phyloP scores from a whole-genome alignment of 2,797 vertebrate genomes.

The Phalanger gymnotis region DNA sequence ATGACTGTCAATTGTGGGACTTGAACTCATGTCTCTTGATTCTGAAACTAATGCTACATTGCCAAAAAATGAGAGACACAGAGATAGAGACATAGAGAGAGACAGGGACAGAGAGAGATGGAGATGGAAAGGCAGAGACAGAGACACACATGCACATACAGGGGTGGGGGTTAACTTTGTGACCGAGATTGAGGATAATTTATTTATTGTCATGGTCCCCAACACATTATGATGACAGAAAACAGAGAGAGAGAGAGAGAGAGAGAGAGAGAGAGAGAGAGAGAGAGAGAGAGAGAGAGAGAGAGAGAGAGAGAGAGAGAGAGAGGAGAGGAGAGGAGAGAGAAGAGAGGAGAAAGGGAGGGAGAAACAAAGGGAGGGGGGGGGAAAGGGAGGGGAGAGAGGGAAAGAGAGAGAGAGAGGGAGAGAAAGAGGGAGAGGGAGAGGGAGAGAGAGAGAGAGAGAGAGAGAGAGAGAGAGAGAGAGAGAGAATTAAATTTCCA shows the following conservation, averaged over 20 bases:
- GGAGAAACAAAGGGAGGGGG: no score
- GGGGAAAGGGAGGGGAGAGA: no score
- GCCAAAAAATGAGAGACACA: background rate
- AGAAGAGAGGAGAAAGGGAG: no score
- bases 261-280: no score
- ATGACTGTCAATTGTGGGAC: background rate
- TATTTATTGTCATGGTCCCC: background rate
- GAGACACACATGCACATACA: no score
- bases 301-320: background rate
- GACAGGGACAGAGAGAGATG: background rate
- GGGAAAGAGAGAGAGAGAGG: fast-evolving
- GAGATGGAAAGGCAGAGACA: no score
- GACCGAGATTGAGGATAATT: background rate
- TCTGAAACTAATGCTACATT: background rate
- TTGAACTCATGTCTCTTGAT: background rate
- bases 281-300: no score
- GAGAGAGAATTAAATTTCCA: background rate
- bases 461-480: background rate
- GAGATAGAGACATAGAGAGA: background rate
- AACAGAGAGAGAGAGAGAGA: background rate
- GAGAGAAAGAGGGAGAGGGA: no score
- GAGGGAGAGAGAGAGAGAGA: background rate
- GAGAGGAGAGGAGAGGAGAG: background rate
- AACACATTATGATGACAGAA: background rate
- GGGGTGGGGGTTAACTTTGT: no score